phyloP scores from a whole-genome alignment of 1,140 invertebrate species.

The Sogatella furcifera region DNA sequence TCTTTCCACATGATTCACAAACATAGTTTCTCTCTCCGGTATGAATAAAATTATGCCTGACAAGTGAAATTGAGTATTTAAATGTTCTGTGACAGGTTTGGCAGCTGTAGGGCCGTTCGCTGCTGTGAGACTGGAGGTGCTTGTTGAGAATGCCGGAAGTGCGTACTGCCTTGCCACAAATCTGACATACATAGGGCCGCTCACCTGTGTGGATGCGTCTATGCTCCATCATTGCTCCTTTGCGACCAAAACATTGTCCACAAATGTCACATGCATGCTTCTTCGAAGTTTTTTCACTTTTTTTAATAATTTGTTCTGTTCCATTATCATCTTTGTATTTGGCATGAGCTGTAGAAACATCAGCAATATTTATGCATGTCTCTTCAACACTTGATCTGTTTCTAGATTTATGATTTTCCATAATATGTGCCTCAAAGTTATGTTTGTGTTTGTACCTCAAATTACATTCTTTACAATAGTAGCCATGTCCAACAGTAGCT shows the following conservation, averaged over 20 bases:
- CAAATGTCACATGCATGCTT: slow-evolving; percentile 43
- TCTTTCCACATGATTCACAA: no score
- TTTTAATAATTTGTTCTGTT: no score
- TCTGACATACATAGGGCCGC: slow-evolving; percentile 46
- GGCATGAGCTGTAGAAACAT: no score
- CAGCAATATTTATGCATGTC: no score
- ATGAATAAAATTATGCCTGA: no score
- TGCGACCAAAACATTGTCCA: slow-evolving; percentile 37
- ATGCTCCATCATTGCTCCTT: slow-evolving; percentile 36
- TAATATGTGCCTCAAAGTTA: slow-evolving; percentile 5
- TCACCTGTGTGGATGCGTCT: slow-evolving; percentile 48
- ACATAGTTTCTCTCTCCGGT: no score
- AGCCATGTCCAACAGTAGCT: neutral
- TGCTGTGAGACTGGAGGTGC: slow-evolving; percentile 44
- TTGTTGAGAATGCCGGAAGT: slow-evolving; percentile 43
- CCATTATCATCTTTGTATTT: no score
- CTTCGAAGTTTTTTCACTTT: slow-evolving; percentile 38
- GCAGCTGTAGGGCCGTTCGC: slow-evolving; percentile 53
- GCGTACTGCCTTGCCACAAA: slow-evolving; percentile 44
- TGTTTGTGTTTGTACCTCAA: slow-evolving; percentile 7
- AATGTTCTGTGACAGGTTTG: slow-evolving; percentile 46
- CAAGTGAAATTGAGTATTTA: slow-evolving; percentile 43
- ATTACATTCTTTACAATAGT: slow-evolving; percentile 7
- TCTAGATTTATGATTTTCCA: neutral
- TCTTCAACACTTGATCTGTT: no score